Percentiles rank a stretch among this genome's conserved stretches.
Conservation (phyloP, 2,797 vertebrate genomes). For the Taenioides sp. region DNA sequence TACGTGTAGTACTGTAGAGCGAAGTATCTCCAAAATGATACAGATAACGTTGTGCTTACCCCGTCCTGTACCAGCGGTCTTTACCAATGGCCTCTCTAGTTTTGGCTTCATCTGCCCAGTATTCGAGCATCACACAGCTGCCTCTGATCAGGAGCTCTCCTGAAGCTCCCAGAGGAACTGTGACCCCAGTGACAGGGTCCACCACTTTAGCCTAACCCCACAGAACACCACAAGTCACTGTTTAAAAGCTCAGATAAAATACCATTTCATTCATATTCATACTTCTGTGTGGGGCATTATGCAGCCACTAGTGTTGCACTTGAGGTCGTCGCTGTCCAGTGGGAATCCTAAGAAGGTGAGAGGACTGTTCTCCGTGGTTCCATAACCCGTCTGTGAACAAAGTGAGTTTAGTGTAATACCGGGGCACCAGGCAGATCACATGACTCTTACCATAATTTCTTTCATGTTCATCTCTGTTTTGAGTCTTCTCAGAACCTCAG, state of each 20-base stretch:
- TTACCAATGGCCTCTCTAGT: constrained; percentile 75
- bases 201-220: constrained; percentile 83
- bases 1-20: no score
- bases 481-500: constrained; percentile 64
- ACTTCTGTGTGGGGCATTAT: constrained; percentile 88
- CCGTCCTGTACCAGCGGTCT: constrained; percentile 87
- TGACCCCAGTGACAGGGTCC: constrained; percentile 67
- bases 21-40: no score
- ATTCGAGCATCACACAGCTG: constrained; percentile 87
- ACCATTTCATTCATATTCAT: no score
- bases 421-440: no score
- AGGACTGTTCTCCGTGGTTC: constrained; percentile 91
- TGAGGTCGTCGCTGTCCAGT: constrained; percentile 73
- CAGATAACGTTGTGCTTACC: constrained; percentile 72
- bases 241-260: background rate
- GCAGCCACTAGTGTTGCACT: constrained; percentile 79
- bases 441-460: constrained; percentile 22
- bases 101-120: constrained; percentile 83
- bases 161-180: constrained; percentile 72
- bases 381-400: constrained; percentile 50
- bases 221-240: background rate
- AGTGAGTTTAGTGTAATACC: no score
- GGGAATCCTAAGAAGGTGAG: constrained; percentile 83
- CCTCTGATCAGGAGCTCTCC: constrained; percentile 88
- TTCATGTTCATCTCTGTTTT: constrained; percentile 62